Evolutionary conservation across 1,140 invertebrate species (phyloP), one percentile per base, ranked within the genome.

Genomic region (Gryllus bimaculatus): DNA sequence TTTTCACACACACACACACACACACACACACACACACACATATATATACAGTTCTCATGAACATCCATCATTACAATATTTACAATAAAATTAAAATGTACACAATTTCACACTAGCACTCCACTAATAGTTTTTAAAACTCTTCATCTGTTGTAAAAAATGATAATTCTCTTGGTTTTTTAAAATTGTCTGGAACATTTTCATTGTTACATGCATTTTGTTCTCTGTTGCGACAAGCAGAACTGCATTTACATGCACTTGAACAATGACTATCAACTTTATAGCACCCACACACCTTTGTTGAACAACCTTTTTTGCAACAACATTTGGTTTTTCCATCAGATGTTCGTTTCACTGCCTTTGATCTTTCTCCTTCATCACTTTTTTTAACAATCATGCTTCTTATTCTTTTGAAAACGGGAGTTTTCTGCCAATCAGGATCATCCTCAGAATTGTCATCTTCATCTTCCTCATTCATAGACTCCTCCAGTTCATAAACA

Each of bases 391-490:
- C 84, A 81, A 78, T 80, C 8, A 83, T 73, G 73, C 80, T 84
- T 39, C 83, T 80, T 48, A 87, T 80, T 54, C 84, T 83, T 78
- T 83, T 85, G 81, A 83, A 89, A 8, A 91, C 82, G 7, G 91
- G 91, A 8, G 91, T 92, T 78, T 87, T 88, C 20, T 82, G 85
- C 92, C 92, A 93, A 83, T 93, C 92, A 0, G 92, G 91, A 85
- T 93, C 92, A 73, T 89, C 88, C 6, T 87, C 84, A 0, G 82
- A 47, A 81, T 89, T 84, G 79, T 91, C 89, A 15, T 88, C 84
- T n/a, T 83, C 83, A 13, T 85, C 84, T n/a, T 86, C 84, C 48
- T 82, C 80, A 73, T 49, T 54, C 77, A 47, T 47, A 8, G 47
- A 12, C 73, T 77, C 80, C 20, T 81, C 78, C 26, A 18, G 7